Evolutionary conservation across 1,140 invertebrate genomes (phyloP), one percentile per base, ranked within the genome.

Genomic region (Rhyacophila brunnea): DNA sequence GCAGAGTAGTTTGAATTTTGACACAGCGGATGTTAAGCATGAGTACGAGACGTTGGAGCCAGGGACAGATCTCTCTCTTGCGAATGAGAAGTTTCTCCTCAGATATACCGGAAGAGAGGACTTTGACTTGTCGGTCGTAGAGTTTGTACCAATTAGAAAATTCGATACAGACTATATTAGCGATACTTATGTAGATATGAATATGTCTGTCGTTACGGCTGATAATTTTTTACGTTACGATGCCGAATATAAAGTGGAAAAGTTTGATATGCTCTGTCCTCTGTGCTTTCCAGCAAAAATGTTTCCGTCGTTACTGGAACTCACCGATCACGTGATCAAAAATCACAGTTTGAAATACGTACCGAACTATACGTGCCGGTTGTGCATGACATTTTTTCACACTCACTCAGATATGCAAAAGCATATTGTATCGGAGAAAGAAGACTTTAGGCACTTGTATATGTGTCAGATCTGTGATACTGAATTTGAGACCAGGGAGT

Each of bases 401-500:
- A 73, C 57, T 20, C 56, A 68, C 19, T 55, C 36, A 51, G 77
- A 77, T 38, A 58, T 77, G 10, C 67, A 69, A 14, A 68, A 28
- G 49, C 77, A 79, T 66, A 62, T 64, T 28, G 28, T 45, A 6
- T 63, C 71, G 17, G 74, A 79, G 52, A 55, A 73, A 36, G 64
- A 62, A 1, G 68, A 75, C 4, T 79, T 77, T 66, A 71, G 74
- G 18, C 72, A 79, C 48, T 55, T 79, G 4, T 79, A 74, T 72
- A 58, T 79, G 6, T 79, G 77, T 68, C 77, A 79, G 62, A 76
- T 77, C 65, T 79, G 77, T 70, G 75, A 79, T 32, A 73, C 70
- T 56, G 77, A 77, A 54, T 79, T 76, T 70, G 66, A 71, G 50
- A 70, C 72, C 34, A 66, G 76, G 51, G 71, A 71, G 51, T 42